Conservation (phyloP, 2,888 invertebrate species). For the Hydroisotoma schaefferi region DNA sequence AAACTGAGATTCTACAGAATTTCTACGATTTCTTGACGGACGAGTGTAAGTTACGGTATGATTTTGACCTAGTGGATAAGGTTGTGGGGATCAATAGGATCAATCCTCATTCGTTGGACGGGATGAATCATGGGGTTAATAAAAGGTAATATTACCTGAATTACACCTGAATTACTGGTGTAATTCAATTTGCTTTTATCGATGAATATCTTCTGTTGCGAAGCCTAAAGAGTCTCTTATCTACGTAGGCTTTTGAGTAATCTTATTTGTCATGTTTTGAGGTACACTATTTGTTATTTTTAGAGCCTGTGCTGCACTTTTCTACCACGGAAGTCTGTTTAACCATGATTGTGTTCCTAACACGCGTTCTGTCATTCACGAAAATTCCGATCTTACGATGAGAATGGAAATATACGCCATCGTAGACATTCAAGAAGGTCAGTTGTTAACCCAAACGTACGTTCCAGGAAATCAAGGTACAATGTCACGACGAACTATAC, state of each 20-base stretch:
- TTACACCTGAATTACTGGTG: too few relatives aligned
- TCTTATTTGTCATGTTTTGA: too few relatives aligned
- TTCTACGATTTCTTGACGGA: slow-evolving; percentile 28
- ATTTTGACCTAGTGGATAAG: slow-evolving; percentile 22
- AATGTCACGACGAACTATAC: slow-evolving; percentile 7
- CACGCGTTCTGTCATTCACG: slow-evolving; percentile 26
- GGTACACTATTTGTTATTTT: too few relatives aligned
- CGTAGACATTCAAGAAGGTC: slow-evolving; percentile 22
- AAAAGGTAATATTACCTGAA: too few relatives aligned
- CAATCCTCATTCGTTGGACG: slow-evolving; percentile 32
- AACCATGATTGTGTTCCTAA: slow-evolving; percentile 36
- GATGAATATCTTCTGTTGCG: too few relatives aligned
- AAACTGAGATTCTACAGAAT: slow-evolving; percentile 20
- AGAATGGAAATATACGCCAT: slow-evolving; percentile 21
- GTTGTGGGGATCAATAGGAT: slow-evolving; percentile 32
- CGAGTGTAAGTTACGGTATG: slow-evolving; percentile 25
- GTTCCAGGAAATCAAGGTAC: slow-evolving; percentile 25
- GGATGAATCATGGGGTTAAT: slow-evolving; percentile 15
- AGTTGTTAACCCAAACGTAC: slow-evolving; percentile 32
- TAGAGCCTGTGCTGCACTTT: slow-evolving; percentile 31
- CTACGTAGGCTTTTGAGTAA: too few relatives aligned
- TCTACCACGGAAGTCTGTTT: slow-evolving; percentile 28
- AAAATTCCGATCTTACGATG: slow-evolving; percentile 16
- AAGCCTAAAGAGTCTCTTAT: too few relatives aligned
- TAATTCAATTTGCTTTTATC: too few relatives aligned